A percentile compares a stretch with the other conserved stretches of the same genome.
Evolutionary conservation across 2,797 vertebrate genomes (phyloP).

Genomic region (Argya squamiceps): DNA sequence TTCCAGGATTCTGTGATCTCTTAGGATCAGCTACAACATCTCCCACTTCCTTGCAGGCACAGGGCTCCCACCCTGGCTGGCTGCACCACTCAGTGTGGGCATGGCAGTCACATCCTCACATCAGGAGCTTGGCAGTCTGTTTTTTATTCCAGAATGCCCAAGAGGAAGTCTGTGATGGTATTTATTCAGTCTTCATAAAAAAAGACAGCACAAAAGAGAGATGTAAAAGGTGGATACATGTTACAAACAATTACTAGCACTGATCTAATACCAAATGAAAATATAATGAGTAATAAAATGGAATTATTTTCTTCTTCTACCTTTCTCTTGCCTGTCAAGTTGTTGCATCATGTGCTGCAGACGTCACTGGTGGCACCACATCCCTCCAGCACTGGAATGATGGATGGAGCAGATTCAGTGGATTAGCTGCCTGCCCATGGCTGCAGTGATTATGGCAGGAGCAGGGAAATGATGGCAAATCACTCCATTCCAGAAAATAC

Average conservation of each 20-base stretch:
- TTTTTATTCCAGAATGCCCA: neutral
- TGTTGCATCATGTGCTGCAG: fast-evolving
- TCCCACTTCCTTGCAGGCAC: fast-evolving
- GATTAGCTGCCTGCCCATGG: neutral
- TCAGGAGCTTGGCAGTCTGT: neutral
- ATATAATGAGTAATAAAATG: neutral
- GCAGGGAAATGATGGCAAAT: neutral
- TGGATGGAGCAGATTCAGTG: neutral
- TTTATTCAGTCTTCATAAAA: neutral
- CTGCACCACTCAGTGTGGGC: fast-evolving
- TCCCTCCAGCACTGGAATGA: neutral
- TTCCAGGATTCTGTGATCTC: neutral
- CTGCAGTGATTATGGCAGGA: neutral
- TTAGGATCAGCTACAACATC: neutral
- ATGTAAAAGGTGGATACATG: neutral
- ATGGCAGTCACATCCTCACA: neutral
- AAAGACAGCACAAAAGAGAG: neutral
- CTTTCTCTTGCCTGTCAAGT: neutral
- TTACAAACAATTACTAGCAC: neutral
- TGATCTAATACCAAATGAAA: conserved; percentile 6
- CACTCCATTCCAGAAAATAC: neutral
- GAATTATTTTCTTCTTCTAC: neutral
- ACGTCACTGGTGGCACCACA: fast-evolving
- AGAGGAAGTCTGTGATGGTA: neutral
- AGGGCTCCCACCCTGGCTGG: neutral